phyloP scores from a whole-genome alignment of 2,113 vertebrate genomes.

The Chinchilla lanigera region DNA sequence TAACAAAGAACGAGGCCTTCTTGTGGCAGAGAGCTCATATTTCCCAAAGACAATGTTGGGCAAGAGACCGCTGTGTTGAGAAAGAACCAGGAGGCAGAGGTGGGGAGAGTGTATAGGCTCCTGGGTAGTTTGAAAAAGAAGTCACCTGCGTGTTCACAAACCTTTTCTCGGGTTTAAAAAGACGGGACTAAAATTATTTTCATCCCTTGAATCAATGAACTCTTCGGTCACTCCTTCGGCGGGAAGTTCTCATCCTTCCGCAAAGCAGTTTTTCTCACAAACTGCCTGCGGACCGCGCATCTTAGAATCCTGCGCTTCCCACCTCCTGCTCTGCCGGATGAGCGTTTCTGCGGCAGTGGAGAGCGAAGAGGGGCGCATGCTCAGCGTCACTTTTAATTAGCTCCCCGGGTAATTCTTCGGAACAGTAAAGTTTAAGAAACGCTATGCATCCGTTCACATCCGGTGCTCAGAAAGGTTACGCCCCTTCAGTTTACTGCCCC shows the following conservation, averaged over 20 bases:
- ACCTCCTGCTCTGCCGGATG: background rate
- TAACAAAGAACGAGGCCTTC: background rate
- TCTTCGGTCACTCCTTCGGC: background rate
- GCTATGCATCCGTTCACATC: background rate
- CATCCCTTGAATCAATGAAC: conserved; percentile 47
- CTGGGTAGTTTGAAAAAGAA: background rate
- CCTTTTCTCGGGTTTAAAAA: conserved; percentile 23
- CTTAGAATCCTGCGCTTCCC: background rate
- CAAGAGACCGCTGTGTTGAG: background rate
- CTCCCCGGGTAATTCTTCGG: conserved; percentile 57
- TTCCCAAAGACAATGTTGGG: background rate
- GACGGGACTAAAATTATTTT: conserved; percentile 35
- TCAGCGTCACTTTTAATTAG: conserved; percentile 64
- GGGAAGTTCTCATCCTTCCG: background rate
- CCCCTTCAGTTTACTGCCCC: background rate
- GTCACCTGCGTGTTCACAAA: background rate
- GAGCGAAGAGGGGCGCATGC: background rate
- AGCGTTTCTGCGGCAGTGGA: background rate
- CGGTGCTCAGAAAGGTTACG: conserved; percentile 8
- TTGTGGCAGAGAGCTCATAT: background rate
- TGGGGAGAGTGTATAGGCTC: background rate
- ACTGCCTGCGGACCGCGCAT: background rate
- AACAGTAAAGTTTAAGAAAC: background rate
- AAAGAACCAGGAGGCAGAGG: background rate
- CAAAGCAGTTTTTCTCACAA: background rate